Base-by-base conservation (phyloP, 2,888 invertebrate genomes). In the Panopea generosa region DNA sequence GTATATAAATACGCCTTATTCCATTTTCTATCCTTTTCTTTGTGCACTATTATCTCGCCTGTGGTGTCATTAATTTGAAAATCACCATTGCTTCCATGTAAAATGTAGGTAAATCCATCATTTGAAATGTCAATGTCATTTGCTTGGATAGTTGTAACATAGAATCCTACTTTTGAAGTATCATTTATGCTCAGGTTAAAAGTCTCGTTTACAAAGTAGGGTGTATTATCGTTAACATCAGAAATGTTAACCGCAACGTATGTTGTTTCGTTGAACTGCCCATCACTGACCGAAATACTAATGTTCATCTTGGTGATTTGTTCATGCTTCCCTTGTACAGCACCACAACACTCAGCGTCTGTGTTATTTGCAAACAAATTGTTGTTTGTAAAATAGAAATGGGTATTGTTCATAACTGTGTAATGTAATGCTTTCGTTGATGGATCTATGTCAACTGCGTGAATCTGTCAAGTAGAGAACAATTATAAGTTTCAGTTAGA, bases 151-250 rank as follows among this genome's bases (percentile, higher is more conserved):
- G 1, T 47, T 4, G n/a, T 16, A 27, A 60, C 29, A 29, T 1
- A 2, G 20, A 47, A 47, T 11, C 60, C 60, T 6, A 7, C 47
- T 11, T 26, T n/a, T 14, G 26, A 14, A 7, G 60, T 60, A 29
- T 60, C 60, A 16, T 22, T 45, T 18, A 60, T 43, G 7, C 11
- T 43, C 3, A 38, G 16, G 11, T 11, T 33, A 33, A 33, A 33
- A 33, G 33, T 4, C 4, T 4, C 33, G 4, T 33, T 33, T 7
- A 33, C 11, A 33, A 55, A 62, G 18, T 26, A 27, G 7, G 69
- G 69, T 24, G 20, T 16, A 45, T 70, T 70, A 22, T 70, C 69
- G 56, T 70, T 62, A 20, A 61, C 56, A 22, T 62, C 69, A 38
- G 45, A 20, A 4, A 70, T 40, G 3, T 55, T 9, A n/a, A 70